Percentiles rank a stretch among this genome's conserved stretches.
These are phyloP conservation scores for Anser cygnoides DNA, from an alignment of 2,113 vertebrate species.

Conservation along the genomic window DNA sequence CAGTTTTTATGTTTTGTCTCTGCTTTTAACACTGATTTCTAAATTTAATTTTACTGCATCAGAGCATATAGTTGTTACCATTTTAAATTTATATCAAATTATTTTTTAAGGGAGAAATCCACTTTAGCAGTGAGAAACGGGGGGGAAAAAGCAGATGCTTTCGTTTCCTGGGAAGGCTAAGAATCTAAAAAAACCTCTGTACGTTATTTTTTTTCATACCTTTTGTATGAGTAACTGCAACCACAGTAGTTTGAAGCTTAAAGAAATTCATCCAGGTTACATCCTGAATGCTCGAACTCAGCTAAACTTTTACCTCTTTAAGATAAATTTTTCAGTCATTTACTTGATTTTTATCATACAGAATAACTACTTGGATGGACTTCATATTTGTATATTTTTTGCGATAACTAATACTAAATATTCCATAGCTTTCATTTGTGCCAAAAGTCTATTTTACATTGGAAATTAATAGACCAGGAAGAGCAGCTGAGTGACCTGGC, in stretches of 20 bases:
- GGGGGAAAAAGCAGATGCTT: background rate
- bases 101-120: conserved; percentile 19
- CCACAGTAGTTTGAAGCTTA: conserved; percentile 5
- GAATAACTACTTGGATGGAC: background rate
- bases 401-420: background rate
- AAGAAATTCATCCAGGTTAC: background rate
- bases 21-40: conserved; percentile 66
- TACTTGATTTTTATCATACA: background rate
- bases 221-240: conserved; percentile 60
- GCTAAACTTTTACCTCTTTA: background rate
- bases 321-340: background rate
- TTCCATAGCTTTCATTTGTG: background rate
- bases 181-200: conserved; percentile 4
- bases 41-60: conserved; percentile 48
- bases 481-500: background rate
- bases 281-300: background rate
- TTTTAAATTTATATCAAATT: conserved; percentile 44
- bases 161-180: conserved; percentile 25
- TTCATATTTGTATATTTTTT: background rate
- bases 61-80: conserved; percentile 44
- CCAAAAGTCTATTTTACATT: background rate
- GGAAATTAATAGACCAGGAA: background rate
- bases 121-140: background rate
- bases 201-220: conserved; percentile 65
- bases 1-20: conserved; percentile 63